Base-by-base conservation (phyloP, 2,888 invertebrate genomes). In the Raillietiella orientalis region DNA sequence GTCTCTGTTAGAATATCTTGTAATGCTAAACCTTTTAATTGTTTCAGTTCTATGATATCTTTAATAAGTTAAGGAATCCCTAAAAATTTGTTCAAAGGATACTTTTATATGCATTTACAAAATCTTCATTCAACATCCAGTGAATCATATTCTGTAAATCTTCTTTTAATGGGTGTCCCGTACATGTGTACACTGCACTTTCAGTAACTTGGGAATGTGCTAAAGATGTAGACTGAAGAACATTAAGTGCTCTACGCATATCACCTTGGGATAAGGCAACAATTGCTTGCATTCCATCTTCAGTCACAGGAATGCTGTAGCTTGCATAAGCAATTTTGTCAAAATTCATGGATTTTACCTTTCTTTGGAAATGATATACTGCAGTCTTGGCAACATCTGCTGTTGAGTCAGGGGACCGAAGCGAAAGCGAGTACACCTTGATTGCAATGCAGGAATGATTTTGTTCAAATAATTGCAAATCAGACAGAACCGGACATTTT, bases 381-480 rank as follows among this genome's bases (percentile, higher is more conserved):
- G 59, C 11, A 96, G 52, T 16, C 93, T 53, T 1, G 90, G 90
- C 27, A 77, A 40, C 40, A 99, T 87, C 49, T 87, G 82, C 10
- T 62, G 60, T 2, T 65, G 54, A 3, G 62, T 58, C 3, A 93
- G 52, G 3, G 90, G 90, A 3, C 79, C 87, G 50, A 93, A 93
- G 22, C 90, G 59, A 43, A 93, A 93, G 30, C 84, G 59, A 1
- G 90, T 96, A 47, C 93, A 96, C 37, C 96, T 59, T 9, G 93
- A 96, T 50, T 99, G 96, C 28, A 99, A 54, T 4, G 96, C 93
- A 10, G 96, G 96, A 38, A 90, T 96, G 32, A 99, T 90, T 55
- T 93, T 93, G 37, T 82, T 75, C 36, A 96, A 51, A 49, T 96
- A 96, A 50, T 96, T 96, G 50, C 93, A 90, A 40, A 99, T 96